Conservation (phyloP, 2,797 vertebrate genomes). For the Aratinga solstitialis region DNA sequence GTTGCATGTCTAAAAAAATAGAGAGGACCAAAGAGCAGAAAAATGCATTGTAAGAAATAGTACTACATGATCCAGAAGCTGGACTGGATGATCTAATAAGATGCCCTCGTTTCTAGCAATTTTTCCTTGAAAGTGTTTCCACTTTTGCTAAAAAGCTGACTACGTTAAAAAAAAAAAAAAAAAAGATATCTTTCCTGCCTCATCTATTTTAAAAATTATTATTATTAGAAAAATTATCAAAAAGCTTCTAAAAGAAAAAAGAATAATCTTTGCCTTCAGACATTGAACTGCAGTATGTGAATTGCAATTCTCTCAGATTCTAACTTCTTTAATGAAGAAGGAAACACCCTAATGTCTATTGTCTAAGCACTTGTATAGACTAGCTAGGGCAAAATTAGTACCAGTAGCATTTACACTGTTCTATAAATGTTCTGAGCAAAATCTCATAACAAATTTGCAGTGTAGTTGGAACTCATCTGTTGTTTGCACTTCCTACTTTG, state of each 20-base stretch:
- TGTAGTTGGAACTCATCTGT: constrained; percentile 74
- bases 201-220: background rate
- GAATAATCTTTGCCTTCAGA: background rate
- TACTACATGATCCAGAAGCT: background rate
- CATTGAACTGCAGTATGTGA: background rate
- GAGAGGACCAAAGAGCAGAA: background rate
- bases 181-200: background rate
- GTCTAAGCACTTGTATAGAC: constrained; percentile 47
- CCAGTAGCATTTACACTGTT: constrained; percentile 56
- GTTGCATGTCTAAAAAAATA: background rate
- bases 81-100: background rate
- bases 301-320: background rate
- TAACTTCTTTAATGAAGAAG: constrained; percentile 44
- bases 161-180: background rate
- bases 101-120: background rate
- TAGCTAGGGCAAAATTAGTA: constrained; percentile 65
- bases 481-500: constrained; percentile 75
- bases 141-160: background rate
- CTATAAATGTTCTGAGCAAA: constrained; percentile 61
- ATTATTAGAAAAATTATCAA: background rate
- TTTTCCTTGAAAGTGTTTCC: background rate
- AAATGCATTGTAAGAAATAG: background rate
- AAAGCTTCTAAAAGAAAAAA: background rate
- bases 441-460: constrained; percentile 71
- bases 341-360: constrained; percentile 42